These are phyloP conservation scores for Matsumurasca onukii DNA, from an alignment of 1,140 invertebrate genomes.

Conservation along the genomic window DNA sequence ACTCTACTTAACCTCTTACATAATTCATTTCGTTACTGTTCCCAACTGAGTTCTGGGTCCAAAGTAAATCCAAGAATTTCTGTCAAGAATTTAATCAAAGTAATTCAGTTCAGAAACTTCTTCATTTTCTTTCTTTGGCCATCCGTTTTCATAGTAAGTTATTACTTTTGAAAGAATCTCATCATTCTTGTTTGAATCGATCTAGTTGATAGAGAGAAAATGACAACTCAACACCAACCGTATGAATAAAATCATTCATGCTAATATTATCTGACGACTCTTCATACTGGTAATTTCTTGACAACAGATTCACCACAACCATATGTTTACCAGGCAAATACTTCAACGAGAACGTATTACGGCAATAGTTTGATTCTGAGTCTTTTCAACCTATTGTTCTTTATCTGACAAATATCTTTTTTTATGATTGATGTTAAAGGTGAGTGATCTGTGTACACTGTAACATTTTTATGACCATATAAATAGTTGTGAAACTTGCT, in stretches of 20 bases:
- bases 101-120: too few relatives aligned
- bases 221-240: not conserved
- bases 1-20: too few relatives aligned
- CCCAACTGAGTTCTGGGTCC: too few relatives aligned
- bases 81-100: too few relatives aligned
- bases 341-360: not conserved
- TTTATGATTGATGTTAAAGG: conserved; percentile 49
- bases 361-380: not conserved
- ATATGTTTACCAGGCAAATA: not conserved
- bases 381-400: not conserved
- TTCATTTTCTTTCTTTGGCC: too few relatives aligned
- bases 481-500: conserved; percentile 45
- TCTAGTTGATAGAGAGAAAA: too few relatives aligned
- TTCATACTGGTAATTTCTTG: not conserved
- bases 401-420: conserved; percentile 47
- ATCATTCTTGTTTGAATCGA: not conserved
- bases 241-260: not conserved
- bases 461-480: conserved; percentile 40
- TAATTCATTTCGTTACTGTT: too few relatives aligned
- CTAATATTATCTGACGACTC: not conserved
- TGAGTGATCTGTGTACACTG: conserved; percentile 52
- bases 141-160: not conserved
- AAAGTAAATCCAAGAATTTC: too few relatives aligned
- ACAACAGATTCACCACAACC: not conserved
- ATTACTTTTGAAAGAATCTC: not conserved